A percentile compares a stretch with the other conserved stretches of the same genome.
phyloP scores from a whole-genome alignment of 1,140 invertebrate genomes.

The Zaprionus lachaisei region DNA sequence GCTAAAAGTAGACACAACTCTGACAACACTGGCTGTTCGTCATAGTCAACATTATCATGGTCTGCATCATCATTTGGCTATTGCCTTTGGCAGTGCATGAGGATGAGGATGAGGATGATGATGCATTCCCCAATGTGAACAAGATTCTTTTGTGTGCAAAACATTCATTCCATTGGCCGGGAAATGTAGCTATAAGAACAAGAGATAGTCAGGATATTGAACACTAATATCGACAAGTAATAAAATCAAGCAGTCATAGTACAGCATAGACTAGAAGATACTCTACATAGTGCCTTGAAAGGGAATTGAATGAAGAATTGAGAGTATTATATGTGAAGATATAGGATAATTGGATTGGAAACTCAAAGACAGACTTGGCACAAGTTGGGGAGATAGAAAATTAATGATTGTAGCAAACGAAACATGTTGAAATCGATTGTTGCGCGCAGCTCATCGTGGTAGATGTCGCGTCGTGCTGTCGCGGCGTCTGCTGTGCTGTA shows the following conservation, averaged over 20 bases:
- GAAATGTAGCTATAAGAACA: neutral
- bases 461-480: constrained; percentile 12
- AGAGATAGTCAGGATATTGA: neutral
- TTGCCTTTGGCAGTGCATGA: neutral
- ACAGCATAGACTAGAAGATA: neutral
- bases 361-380: neutral
- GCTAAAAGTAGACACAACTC: constrained; percentile 2
- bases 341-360: neutral
- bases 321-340: too few species aligned
- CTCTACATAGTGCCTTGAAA: neutral
- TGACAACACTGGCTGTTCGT: neutral
- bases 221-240: neutral
- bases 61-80: neutral
- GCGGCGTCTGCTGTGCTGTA: constrained; percentile 41
- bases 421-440: constrained; percentile 40
- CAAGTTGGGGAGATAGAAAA: constrained; percentile 17
- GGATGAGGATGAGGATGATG: neutral
- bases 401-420: constrained; percentile 32
- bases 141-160: neutral
- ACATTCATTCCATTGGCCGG: neutral
- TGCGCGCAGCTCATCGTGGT: neutral
- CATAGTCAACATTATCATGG: neutral
- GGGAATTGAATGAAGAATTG: too few species aligned
- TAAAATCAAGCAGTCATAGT: neutral
- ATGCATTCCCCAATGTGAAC: neutral